Percentiles rank a stretch among this genome's conserved stretches.
phyloP scores from a whole-genome alignment of 2,113 vertebrate species.

The Embiotoca jacksoni region DNA sequence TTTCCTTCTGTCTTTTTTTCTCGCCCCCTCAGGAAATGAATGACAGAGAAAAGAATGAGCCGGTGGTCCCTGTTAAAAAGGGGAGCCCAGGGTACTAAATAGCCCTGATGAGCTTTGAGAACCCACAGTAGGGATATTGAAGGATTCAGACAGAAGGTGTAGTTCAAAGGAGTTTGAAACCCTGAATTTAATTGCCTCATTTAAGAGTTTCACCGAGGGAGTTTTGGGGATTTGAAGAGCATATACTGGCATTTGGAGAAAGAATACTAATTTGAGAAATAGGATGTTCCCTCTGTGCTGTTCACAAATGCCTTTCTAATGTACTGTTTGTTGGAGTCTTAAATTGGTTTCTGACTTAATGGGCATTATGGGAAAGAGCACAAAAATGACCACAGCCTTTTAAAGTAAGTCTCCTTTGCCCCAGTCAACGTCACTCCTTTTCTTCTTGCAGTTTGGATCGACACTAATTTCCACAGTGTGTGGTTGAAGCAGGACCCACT shows the following conservation, averaged over 20 bases:
- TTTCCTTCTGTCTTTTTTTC: constrained; percentile 36
- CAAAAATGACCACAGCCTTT: constrained; percentile 10
- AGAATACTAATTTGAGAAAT: constrained; percentile 54
- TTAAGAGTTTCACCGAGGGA: constrained; percentile 63
- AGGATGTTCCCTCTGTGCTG: constrained; percentile 30
- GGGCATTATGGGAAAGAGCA: constrained; percentile 15
- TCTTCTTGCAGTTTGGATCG: neutral
- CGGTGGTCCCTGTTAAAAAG: constrained; percentile 65
- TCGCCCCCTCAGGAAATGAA: constrained; percentile 47
- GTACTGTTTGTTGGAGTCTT: constrained; percentile 31
- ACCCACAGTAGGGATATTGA: constrained; percentile 68
- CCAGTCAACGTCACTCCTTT: neutral
- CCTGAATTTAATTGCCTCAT: constrained; percentile 74
- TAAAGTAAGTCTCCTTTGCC: constrained; percentile 3
- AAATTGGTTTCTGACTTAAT: constrained; percentile 46
- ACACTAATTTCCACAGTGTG: constrained; percentile 3
- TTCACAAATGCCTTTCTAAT: constrained; percentile 32
- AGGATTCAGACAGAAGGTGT: constrained; percentile 68
- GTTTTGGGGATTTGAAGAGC: constrained; percentile 54
- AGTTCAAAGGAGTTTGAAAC: constrained; percentile 68
- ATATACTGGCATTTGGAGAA: constrained; percentile 47
- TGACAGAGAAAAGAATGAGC: constrained; percentile 53
- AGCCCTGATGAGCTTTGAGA: constrained; percentile 65
- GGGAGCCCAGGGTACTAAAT: constrained; percentile 52
- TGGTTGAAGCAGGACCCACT: constrained; percentile 5